Percentiles rank a stretch among this genome's conserved stretches.
These are phyloP conservation scores for Bombus confusus DNA, from an alignment of 1,140 invertebrate species.

Conservation along the genomic window DNA sequence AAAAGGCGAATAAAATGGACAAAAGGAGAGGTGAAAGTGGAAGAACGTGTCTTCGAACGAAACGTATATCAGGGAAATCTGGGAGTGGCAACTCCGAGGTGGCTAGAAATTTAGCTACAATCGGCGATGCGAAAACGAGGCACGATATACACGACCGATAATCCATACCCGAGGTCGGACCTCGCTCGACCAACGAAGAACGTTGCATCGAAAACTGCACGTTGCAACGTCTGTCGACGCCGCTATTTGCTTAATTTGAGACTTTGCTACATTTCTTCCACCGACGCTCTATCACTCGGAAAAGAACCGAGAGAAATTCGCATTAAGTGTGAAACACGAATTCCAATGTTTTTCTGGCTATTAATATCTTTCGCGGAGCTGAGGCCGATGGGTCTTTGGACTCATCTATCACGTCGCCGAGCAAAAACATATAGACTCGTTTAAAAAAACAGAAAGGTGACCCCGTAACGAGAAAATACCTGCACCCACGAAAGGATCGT, in stretches of 20 bases:
- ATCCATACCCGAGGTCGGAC: neutral
- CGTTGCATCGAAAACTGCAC: neutral
- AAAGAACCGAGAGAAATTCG: neutral
- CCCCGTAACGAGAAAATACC: neutral
- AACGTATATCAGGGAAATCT: neutral
- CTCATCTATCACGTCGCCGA: conserved; percentile 1
- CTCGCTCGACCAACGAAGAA: neutral
- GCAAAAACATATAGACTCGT: neutral
- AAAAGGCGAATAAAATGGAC: neutral
- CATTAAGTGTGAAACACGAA: neutral
- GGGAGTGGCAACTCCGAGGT: neutral
- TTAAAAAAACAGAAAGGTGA: neutral
- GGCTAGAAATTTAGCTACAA: neutral
- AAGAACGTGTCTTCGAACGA: too few species aligned
- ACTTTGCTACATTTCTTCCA: neutral
- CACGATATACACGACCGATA: neutral
- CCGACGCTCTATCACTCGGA: neutral
- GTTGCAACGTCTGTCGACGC: too few species aligned
- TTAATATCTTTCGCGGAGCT: conserved; percentile 12
- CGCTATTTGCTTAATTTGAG: neutral
- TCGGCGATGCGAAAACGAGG: neutral
- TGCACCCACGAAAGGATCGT: neutral
- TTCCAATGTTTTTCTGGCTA: neutral
- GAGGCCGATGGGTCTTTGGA: neutral
- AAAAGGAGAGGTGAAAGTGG: neutral